phyloP scores from a whole-genome alignment of 1,140 invertebrate genomes.

The Littorina saxatilis region DNA sequence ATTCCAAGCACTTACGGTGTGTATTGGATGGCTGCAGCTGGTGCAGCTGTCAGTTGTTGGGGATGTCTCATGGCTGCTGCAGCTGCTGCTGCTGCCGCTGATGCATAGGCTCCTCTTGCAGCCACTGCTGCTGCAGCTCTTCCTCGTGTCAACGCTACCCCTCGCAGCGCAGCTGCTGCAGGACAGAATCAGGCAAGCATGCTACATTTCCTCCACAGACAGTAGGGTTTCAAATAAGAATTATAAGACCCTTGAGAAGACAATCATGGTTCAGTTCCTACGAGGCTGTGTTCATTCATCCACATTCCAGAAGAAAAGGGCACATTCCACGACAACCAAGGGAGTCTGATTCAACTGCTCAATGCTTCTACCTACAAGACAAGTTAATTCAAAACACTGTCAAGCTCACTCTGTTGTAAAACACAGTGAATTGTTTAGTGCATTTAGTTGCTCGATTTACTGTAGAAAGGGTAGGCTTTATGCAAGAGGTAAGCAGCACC shows the following conservation, averaged over 20 bases:
- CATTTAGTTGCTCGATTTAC: slow-evolving; percentile 24
- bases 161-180: slow-evolving; percentile 82
- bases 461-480: slow-evolving; percentile 4
- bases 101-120: slow-evolving; percentile 77
- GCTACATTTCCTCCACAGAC: not conserved
- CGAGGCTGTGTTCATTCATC: not conserved
- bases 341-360: not conserved
- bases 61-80: slow-evolving; percentile 83
- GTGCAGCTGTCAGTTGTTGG: slow-evolving; percentile 82
- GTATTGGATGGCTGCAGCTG: slow-evolving; percentile 85
- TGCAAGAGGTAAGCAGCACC: slow-evolving; percentile 9
- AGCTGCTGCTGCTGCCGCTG: slow-evolving; percentile 78
- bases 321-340: slow-evolving; percentile 32
- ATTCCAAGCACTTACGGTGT: slow-evolving; percentile 83
- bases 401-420: slow-evolving; percentile 27
- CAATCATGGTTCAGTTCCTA: not conserved
- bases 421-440: slow-evolving; percentile 31
- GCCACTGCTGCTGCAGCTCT: slow-evolving; percentile 82
- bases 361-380: slow-evolving; percentile 34
- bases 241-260: slow-evolving; percentile 27
- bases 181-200: slow-evolving; percentile 49
- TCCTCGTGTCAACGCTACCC: slow-evolving; percentile 84
- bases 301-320: slow-evolving; percentile 34
- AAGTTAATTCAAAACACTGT: slow-evolving; percentile 28
- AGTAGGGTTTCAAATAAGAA: slow-evolving; percentile 51